These are phyloP conservation scores for Acipenser ruthenus DNA, from an alignment of 2,797 vertebrate genomes.

Conservation along the genomic window DNA sequence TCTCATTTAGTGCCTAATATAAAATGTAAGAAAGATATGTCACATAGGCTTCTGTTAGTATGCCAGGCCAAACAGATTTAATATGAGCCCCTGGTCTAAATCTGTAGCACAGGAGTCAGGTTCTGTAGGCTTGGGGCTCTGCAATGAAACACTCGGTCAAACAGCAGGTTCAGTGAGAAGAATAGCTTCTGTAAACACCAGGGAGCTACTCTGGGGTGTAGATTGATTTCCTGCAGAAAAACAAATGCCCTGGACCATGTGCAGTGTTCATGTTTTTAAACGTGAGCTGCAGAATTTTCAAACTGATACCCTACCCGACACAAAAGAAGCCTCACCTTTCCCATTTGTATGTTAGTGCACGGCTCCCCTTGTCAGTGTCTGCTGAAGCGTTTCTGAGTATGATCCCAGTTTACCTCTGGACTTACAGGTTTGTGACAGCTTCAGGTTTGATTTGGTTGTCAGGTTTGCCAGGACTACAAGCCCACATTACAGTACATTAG, in stretches of 20 bases:
- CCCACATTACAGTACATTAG: neutral
- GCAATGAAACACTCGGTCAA: too few relatives aligned
- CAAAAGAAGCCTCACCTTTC: neutral
- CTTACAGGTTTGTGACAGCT: neutral
- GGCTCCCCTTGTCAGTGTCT: neutral
- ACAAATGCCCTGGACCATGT: neutral
- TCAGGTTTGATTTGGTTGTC: neutral
- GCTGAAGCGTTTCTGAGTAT: neutral
- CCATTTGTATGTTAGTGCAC: neutral
- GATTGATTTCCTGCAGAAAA: neutral
- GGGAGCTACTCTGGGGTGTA: too few relatives aligned
- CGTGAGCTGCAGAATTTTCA: too few relatives aligned
- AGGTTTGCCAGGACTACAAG: neutral
- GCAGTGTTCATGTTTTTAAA: neutral
- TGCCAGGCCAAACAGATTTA: too few relatives aligned
- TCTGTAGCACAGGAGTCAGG: too few relatives aligned
- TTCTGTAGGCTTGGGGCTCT: too few relatives aligned
- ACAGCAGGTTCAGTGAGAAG: too few relatives aligned
- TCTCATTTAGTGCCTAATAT: too few relatives aligned
- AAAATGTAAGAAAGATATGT: too few relatives aligned
- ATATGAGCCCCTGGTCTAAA: too few relatives aligned
- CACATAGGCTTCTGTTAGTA: too few relatives aligned
- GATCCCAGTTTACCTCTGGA: constrained; percentile 3
- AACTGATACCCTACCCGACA: neutral
- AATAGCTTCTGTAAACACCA: too few relatives aligned